A percentile compares a stretch with the other conserved stretches of the same genome.
phyloP scores from a whole-genome alignment of 1,140 invertebrate genomes.

The Tetramorium simillimum region DNA sequence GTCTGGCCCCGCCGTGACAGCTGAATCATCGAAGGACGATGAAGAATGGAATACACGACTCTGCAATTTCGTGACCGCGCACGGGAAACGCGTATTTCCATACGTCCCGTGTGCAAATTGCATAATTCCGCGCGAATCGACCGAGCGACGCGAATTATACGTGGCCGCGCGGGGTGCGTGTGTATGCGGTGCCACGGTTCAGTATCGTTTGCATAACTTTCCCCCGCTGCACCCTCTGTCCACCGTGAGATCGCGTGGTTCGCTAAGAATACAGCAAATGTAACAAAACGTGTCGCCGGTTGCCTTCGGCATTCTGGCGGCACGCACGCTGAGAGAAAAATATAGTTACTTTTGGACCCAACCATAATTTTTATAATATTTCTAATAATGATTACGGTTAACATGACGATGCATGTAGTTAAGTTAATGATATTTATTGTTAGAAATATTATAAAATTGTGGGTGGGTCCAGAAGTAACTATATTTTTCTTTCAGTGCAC shows the following conservation, averaged over 20 bases:
- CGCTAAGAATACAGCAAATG: constrained; percentile 16
- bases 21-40: constrained; percentile 51
- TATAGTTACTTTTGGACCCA: too few relatives aligned
- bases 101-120: constrained; percentile 62
- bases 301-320: background rate
- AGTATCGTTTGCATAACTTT: constrained; percentile 65
- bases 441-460: too few relatives aligned
- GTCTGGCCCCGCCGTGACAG: constrained; percentile 53
- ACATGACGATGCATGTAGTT: too few relatives aligned
- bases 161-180: background rate
- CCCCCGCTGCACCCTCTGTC: background rate
- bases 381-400: too few relatives aligned
- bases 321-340: background rate
- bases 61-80: constrained; percentile 51
- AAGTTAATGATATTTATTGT: too few relatives aligned
- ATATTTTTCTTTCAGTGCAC: too few relatives aligned
- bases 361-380: too few relatives aligned
- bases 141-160: constrained; percentile 50
- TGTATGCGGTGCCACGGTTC: constrained; percentile 12
- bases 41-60: constrained; percentile 50
- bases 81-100: constrained; percentile 53
- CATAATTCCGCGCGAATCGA: constrained; percentile 60
- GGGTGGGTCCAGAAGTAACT: too few relatives aligned
- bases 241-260: background rate
- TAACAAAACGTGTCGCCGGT: background rate